Conservation (phyloP, 1,140 invertebrate genomes). For the Telenomus remus region DNA sequence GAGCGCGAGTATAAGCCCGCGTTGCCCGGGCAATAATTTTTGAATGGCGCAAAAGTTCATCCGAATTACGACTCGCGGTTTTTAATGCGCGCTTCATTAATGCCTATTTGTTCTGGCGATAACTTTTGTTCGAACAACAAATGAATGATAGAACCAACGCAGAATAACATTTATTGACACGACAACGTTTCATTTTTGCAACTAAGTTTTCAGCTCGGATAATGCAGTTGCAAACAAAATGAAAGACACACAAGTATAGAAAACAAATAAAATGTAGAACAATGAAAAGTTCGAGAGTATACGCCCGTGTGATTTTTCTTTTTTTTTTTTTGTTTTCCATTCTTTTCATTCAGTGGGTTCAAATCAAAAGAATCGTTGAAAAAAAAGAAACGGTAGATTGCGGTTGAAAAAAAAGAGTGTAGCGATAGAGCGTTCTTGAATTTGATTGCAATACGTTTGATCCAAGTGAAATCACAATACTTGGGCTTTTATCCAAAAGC, state of each 20-base stretch:
- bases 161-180: too few species aligned
- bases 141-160: too few species aligned
- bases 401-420: too few species aligned
- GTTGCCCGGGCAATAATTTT: slow-evolving; percentile 29
- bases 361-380: not conserved
- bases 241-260: too few species aligned
- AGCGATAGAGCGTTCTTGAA: slow-evolving; percentile 13
- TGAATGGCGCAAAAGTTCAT: slow-evolving; percentile 18
- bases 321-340: too few species aligned
- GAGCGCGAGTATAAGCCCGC: not conserved
- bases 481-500: slow-evolving; percentile 47
- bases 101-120: not conserved
- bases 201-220: too few species aligned
- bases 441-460: slow-evolving; percentile 36
- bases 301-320: too few species aligned
- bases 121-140: not conserved
- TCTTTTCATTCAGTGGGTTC: too few species aligned
- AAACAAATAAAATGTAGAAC: too few species aligned
- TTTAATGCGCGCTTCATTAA: slow-evolving; percentile 17
- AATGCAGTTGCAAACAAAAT: too few species aligned
- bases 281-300: too few species aligned
- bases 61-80: slow-evolving; percentile 4
- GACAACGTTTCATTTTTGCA: too few species aligned
- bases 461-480: slow-evolving; percentile 47
- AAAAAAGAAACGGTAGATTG: not conserved